These are phyloP conservation scores for Glossosoma conforme DNA, from an alignment of 1,140 invertebrate species.

Conservation along the genomic window DNA sequence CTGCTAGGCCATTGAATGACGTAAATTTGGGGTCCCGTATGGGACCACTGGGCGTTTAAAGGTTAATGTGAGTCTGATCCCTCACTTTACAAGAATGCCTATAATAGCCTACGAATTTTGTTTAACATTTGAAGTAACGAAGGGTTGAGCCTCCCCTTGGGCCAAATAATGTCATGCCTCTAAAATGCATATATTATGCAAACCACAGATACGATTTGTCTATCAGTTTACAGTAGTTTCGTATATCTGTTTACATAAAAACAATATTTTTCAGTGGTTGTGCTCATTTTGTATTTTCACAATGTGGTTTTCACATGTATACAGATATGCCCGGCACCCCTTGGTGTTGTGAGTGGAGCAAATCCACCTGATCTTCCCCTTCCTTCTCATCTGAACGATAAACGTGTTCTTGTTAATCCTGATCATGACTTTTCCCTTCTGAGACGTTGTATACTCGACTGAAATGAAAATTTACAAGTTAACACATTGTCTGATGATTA, in stretches of 20 bases:
- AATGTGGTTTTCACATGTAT: constrained; percentile 30
- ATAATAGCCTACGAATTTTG: background rate
- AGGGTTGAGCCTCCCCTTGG: constrained; percentile 6
- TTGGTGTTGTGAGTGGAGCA: constrained; percentile 33
- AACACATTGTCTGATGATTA: background rate
- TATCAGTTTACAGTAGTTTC: background rate
- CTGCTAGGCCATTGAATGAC: no score
- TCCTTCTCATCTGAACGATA: background rate
- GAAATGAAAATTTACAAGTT: background rate
- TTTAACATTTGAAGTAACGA: constrained; percentile 2
- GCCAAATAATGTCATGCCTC: background rate
- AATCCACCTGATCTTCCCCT: constrained; percentile 29
- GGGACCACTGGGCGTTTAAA: no score
- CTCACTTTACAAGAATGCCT: no score
- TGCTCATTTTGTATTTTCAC: constrained; percentile 29
- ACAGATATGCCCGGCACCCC: constrained; percentile 30
- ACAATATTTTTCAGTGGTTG: constrained; percentile 28
- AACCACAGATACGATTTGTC: constrained; percentile 2
- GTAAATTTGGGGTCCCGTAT: no score
- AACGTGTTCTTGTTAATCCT: constrained; percentile 5
- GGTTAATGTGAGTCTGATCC: no score
- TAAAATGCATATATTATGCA: background rate
- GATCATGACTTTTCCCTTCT: constrained; percentile 1
- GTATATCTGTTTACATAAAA: background rate
- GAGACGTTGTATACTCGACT: constrained; percentile 1